Evolutionary conservation across 2,797 vertebrate genomes (phyloP).

Genomic region (Florisuga fusca): DNA sequence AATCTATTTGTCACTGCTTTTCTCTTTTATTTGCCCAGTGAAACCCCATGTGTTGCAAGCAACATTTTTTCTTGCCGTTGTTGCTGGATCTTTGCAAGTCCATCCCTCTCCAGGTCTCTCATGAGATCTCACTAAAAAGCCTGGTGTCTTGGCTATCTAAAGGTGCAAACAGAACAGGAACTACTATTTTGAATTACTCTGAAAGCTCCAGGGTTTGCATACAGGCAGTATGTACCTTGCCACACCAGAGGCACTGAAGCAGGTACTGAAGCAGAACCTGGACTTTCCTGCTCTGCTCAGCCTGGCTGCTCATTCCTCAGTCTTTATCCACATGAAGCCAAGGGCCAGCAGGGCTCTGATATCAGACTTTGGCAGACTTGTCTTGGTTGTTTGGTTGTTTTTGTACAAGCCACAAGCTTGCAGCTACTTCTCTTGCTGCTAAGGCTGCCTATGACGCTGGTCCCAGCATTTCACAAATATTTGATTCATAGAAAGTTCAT

Average conservation of each 20-base stretch:
- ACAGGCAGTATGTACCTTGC: background rate
- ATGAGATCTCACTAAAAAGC: background rate
- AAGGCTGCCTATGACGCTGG: background rate
- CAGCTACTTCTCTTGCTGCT: background rate
- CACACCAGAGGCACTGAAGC: background rate
- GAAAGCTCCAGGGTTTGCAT: background rate
- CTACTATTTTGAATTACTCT: background rate
- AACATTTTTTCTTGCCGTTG: background rate
- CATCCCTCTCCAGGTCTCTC: background rate
- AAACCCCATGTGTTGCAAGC: accelerated
- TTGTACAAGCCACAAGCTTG: background rate
- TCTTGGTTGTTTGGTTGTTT: background rate
- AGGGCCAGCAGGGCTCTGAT: background rate
- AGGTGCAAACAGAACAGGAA: background rate
- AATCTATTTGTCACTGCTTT: background rate
- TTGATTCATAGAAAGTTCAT: background rate
- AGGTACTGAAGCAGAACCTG: background rate
- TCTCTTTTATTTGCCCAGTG: background rate
- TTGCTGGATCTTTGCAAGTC: background rate
- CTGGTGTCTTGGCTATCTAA: background rate
- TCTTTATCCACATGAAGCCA: background rate
- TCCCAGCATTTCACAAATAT: background rate
- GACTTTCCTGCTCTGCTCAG: background rate
- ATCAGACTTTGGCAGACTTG: background rate
- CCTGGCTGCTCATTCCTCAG: background rate